Conservation (phyloP, 2,888 invertebrate species). For the Amiota mariae region DNA sequence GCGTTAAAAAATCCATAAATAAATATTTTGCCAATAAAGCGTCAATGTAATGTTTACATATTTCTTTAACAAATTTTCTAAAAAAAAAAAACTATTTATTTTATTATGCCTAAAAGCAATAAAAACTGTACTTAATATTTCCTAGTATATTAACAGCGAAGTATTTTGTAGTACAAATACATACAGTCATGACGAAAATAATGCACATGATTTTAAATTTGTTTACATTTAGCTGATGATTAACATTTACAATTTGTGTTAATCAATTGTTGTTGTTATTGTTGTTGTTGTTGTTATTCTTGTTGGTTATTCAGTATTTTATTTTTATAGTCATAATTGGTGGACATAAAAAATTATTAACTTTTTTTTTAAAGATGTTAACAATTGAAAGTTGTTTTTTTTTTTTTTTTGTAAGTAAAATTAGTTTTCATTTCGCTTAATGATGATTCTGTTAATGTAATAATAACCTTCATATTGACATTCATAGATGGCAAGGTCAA, state of each 20-base stretch:
- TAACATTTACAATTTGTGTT: neutral
- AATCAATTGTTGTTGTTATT: constrained; percentile 3
- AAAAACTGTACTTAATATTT: neutral
- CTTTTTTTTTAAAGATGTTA: neutral
- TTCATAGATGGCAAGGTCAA: neutral
- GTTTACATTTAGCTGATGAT: no score
- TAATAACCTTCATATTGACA: neutral
- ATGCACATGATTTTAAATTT: neutral
- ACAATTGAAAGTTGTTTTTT: neutral
- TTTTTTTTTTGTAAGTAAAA: neutral
- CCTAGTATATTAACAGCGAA: neutral
- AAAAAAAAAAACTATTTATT: no score
- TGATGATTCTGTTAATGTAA: neutral
- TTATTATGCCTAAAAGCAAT: no score
- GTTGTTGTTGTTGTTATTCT: constrained; percentile 5
- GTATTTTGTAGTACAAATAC: neutral
- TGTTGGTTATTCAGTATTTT: neutral
- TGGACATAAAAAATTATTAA: constrained; percentile 6
- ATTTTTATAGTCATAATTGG: neutral
- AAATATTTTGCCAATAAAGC: neutral
- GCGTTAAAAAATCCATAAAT: neutral
- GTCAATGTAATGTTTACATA: constrained; percentile 5
- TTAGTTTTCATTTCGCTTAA: neutral
- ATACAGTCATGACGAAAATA: neutral
- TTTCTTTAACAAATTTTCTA: neutral